Conservation (phyloP, 1,140 invertebrate species). For the Heliconius melpomene region DNA sequence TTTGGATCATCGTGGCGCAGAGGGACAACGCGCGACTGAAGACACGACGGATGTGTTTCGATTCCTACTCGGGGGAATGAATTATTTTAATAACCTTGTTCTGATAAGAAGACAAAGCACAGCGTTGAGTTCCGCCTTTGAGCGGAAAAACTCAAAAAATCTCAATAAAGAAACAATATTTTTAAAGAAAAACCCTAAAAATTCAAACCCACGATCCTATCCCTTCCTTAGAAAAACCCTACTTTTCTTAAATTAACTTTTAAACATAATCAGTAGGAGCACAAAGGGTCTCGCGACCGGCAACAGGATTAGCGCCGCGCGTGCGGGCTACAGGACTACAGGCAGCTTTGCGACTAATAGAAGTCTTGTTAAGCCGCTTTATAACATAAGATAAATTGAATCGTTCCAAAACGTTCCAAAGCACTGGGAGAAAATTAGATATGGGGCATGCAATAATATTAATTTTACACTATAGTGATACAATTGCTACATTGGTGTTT, state of each 20-base stretch:
- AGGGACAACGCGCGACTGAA: too few relatives aligned
- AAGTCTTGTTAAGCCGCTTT: slow-evolving; percentile 1
- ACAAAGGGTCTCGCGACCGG: neutral
- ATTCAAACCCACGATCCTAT: neutral
- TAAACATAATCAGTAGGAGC: neutral
- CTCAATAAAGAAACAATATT: too few relatives aligned
- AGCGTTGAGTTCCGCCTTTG: too few relatives aligned
- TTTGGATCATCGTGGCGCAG: too few relatives aligned
- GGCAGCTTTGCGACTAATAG: neutral
- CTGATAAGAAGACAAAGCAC: too few relatives aligned
- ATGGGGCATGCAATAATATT: too few relatives aligned
- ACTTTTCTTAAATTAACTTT: neutral
- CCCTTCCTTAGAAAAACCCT: neutral
- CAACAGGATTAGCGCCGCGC: neutral
- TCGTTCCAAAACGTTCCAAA: neutral
- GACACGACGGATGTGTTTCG: too few relatives aligned
- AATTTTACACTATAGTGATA: too few relatives aligned
- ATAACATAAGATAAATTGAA: slow-evolving; percentile 12
- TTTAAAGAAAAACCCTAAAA: neutral
- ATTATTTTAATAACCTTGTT: too few relatives aligned
- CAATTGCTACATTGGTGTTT: too few relatives aligned
- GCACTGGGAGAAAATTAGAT: neutral
- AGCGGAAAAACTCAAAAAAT: too few relatives aligned
- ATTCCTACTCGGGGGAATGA: too few relatives aligned
- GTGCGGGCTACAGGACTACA: neutral